A percentile compares a stretch with the other conserved stretches of the same genome.
Evolutionary conservation across 2,888 invertebrate species (phyloP).

Genomic region (Augiades crinisus): DNA sequence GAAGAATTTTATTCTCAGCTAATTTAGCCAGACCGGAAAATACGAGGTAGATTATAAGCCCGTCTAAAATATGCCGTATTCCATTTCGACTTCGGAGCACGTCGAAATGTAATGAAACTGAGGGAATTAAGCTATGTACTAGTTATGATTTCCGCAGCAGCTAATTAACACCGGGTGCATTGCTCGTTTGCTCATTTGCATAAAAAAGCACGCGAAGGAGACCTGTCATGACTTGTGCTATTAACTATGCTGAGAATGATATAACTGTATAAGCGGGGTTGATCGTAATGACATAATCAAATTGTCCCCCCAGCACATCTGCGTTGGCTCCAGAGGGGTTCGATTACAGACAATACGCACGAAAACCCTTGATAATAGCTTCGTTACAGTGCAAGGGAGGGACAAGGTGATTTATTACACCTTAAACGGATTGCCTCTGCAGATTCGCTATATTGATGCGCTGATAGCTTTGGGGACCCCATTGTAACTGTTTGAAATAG

Average conservation of each 20-base stretch:
- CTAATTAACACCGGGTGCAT: background rate
- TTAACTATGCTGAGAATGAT: constrained; percentile 36
- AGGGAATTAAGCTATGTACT: too few relatives aligned
- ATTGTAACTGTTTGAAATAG: constrained; percentile 18
- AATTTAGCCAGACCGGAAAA: too few relatives aligned
- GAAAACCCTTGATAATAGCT: constrained; percentile 63
- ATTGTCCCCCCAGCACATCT: constrained; percentile 57
- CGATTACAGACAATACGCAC: constrained; percentile 49
- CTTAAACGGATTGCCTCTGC: constrained; percentile 67
- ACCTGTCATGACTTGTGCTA: constrained; percentile 50
- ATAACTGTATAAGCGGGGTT: constrained; percentile 34
- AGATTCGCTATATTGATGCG: constrained; percentile 45
- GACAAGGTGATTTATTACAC: constrained; percentile 68
- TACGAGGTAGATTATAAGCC: too few relatives aligned
- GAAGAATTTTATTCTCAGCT: too few relatives aligned
- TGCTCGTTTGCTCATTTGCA: constrained; percentile 2
- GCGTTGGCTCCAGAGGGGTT: constrained; percentile 40
- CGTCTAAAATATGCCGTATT: too few relatives aligned
- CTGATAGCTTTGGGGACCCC: constrained; percentile 12
- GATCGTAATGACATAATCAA: constrained; percentile 65
- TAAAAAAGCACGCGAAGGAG: constrained; percentile 36
- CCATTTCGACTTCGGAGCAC: too few relatives aligned
- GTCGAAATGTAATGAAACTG: too few relatives aligned
- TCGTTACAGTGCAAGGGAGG: constrained; percentile 49
- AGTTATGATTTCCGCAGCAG: background rate